A percentile compares a stretch with the other conserved stretches of the same genome.
phyloP scores from a whole-genome alignment of 2,113 vertebrate genomes.

The Odontophorus gujanensis region DNA sequence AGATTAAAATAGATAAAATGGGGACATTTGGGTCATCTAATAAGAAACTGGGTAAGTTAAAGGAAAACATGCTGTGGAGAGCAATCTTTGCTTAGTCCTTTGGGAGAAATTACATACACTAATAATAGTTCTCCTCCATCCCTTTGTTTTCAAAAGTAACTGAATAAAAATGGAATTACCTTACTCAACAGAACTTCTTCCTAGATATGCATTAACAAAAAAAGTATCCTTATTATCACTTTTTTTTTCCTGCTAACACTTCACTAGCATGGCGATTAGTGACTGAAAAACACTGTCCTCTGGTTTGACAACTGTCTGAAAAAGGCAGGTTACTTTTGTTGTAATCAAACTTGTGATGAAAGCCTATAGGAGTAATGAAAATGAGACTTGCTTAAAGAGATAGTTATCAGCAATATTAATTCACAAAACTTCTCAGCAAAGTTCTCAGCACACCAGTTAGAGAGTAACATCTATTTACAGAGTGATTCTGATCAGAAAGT shows the following conservation, averaged over 20 bases:
- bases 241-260: background rate
- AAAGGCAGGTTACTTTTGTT: constrained; percentile 22
- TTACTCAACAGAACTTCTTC: constrained; percentile 50
- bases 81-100: background rate
- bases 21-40: constrained; percentile 32
- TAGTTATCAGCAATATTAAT: constrained; percentile 36
- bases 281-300: background rate
- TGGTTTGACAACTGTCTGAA: background rate
- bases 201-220: constrained; percentile 10
- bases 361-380: constrained; percentile 19
- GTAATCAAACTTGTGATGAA: background rate
- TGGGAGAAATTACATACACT: constrained; percentile 14
- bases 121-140: constrained; percentile 1
- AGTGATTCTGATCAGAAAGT: constrained; percentile 23
- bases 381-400: background rate
- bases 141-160: constrained; percentile 20
- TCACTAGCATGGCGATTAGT: background rate
- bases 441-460: background rate
- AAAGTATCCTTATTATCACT: background rate
- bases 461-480: constrained; percentile 21
- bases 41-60: constrained; percentile 3
- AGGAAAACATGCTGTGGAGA: constrained; percentile 32
- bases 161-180: constrained; percentile 52
- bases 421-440: constrained; percentile 33
- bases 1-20: constrained; percentile 28